phyloP scores from a whole-genome alignment of 2,113 vertebrate genomes.

The Heteronetta atricapilla region DNA sequence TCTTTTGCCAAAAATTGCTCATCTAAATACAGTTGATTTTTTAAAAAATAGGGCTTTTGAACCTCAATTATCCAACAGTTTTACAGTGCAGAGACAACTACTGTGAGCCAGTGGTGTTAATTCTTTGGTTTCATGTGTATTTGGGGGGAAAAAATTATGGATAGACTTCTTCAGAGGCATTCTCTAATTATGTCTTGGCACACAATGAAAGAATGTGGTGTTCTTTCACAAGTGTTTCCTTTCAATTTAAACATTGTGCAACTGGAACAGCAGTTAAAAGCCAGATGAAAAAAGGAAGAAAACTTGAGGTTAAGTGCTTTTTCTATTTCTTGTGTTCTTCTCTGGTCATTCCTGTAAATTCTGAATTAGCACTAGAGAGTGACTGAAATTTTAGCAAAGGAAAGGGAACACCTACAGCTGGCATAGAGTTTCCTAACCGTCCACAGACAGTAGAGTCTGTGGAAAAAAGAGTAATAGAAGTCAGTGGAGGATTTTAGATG shows the following conservation, averaged over 20 bases:
- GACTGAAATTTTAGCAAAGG: not conserved
- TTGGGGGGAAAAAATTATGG: not conserved
- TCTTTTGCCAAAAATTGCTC: rapidly evolving
- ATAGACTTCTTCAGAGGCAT: not conserved
- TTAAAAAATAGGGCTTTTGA: not conserved
- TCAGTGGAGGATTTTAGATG: constrained; percentile 10
- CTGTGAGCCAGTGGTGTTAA: not conserved
- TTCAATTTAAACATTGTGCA: constrained; percentile 60
- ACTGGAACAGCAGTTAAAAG: constrained; percentile 49
- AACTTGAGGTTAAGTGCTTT: constrained; percentile 20
- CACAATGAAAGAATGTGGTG: constrained; percentile 37
- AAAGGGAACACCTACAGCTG: constrained; percentile 2
- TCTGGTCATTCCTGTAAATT: not conserved
- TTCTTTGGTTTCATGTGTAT: not conserved
- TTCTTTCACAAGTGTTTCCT: constrained; percentile 46
- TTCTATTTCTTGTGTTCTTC: not conserved
- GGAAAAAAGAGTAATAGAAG: constrained; percentile 31
- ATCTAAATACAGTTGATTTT: not conserved
- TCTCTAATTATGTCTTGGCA: constrained; percentile 43
- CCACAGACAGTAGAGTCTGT: not conserved
- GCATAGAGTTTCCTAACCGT: not conserved
- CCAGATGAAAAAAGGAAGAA: not conserved
- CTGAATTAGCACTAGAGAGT: not conserved
- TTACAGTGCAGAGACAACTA: not conserved
- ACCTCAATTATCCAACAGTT: rapidly evolving